These are phyloP conservation scores for Rhagoletis zephyria DNA, from an alignment of 1,140 invertebrate species.

Conservation along the genomic window DNA sequence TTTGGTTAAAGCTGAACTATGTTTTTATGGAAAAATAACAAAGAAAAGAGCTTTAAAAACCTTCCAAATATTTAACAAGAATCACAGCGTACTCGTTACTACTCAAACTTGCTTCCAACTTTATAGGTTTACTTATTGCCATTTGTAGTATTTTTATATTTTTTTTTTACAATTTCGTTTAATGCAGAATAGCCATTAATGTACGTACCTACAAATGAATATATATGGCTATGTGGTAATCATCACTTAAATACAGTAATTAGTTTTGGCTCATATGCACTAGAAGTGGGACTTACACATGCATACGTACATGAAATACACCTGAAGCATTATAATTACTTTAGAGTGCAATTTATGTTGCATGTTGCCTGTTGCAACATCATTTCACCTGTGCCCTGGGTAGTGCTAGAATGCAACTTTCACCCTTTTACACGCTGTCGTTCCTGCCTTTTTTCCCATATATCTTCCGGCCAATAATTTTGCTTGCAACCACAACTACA, in stretches of 20 bases:
- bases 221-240: not conserved
- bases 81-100: no score
- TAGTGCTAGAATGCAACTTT: not conserved
- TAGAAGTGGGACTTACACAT: not conserved
- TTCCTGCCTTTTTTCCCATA: not conserved
- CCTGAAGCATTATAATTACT: not conserved
- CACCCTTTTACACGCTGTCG: not conserved
- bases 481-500: not conserved
- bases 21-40: no score
- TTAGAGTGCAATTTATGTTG: not conserved
- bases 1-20: no score
- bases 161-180: no score
- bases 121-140: no score
- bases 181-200: no score
- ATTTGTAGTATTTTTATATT: no score
- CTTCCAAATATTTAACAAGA: no score
- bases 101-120: no score
- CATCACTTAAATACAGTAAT: slow-evolving; percentile 26
- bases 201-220: no score
- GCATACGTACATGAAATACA: not conserved
- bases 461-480: not conserved
- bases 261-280: not conserved
- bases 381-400: not conserved
- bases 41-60: no score
- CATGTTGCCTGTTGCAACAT: not conserved